Conservation (phyloP, 2,888 invertebrate species). For the Drosophila nigritarsus region DNA sequence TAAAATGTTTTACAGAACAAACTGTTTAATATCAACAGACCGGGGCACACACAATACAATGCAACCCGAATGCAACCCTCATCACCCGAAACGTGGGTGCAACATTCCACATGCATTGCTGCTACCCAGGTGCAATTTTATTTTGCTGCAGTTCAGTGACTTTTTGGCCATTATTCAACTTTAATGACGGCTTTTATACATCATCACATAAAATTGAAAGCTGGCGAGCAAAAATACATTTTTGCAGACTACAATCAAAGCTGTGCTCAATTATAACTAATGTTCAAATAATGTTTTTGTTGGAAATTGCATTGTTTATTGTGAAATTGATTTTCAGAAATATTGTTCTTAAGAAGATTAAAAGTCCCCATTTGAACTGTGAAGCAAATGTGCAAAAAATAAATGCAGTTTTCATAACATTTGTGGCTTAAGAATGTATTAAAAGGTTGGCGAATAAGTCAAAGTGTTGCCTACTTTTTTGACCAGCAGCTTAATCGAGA, state of each 20-base stretch:
- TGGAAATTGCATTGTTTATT: neutral
- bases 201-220: neutral
- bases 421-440: neutral
- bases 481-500: neutral
- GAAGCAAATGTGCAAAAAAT: no score
- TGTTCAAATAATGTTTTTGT: neutral
- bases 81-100: neutral
- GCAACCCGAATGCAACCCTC: neutral
- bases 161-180: constrained; percentile 24
- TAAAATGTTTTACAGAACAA: constrained; percentile 55
- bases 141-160: constrained; percentile 34
- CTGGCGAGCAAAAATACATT: neutral
- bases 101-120: neutral
- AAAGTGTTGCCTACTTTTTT: constrained; percentile 6
- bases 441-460: no score
- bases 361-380: neutral
- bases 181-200: constrained; percentile 11
- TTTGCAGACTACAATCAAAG: neutral
- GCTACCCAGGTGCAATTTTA: constrained; percentile 28
- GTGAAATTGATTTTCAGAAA: neutral
- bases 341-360: neutral
- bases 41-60: constrained; percentile 13
- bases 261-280: neutral
- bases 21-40: constrained; percentile 53
- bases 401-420: neutral